A percentile compares a stretch with the other conserved stretches of the same genome.
These are phyloP conservation scores for Drosophila borealis DNA, from an alignment of 2,888 invertebrate species.

Conservation along the genomic window DNA sequence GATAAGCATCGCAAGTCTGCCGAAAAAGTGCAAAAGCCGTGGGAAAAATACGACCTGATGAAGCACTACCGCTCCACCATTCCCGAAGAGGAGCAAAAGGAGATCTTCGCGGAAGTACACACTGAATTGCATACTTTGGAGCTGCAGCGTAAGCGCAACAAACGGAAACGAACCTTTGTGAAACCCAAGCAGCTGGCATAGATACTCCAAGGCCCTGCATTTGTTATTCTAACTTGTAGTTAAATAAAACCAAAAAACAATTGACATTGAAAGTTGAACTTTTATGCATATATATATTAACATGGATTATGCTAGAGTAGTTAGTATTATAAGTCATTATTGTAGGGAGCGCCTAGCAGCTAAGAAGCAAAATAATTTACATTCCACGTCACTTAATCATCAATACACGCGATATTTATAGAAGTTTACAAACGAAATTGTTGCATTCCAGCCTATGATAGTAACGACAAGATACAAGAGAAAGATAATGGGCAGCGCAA, in stretches of 20 bases:
- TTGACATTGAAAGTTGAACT: slow-evolving; percentile 35
- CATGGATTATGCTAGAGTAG: slow-evolving; percentile 47
- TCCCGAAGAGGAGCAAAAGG: slow-evolving; percentile 94
- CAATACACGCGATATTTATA: slow-evolving; percentile 92
- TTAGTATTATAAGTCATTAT: slow-evolving; percentile 61
- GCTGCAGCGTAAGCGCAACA: slow-evolving; percentile 87
- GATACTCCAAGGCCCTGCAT: slow-evolving; percentile 16
- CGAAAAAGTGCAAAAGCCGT: slow-evolving; percentile 89
- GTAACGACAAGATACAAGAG: slow-evolving; percentile 92
- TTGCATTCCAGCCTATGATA: slow-evolving; percentile 93
- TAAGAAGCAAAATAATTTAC: slow-evolving; percentile 69
- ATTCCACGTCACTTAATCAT: slow-evolving; percentile 46
- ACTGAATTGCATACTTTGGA: slow-evolving; percentile 90
- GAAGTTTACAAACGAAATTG: slow-evolving; percentile 91
- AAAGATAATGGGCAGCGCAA: slow-evolving; percentile 92
- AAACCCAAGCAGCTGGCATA: slow-evolving; percentile 86
- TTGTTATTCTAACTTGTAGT: slow-evolving; percentile 56
- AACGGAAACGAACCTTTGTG: slow-evolving; percentile 87
- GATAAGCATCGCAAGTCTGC: slow-evolving; percentile 86
- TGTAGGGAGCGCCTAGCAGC: slow-evolving; percentile 49
- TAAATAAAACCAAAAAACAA: slow-evolving; percentile 45
- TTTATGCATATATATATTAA: slow-evolving; percentile 42
- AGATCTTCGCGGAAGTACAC: slow-evolving; percentile 94
- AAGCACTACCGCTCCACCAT: slow-evolving; percentile 95
- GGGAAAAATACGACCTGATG: slow-evolving; percentile 97